These are phyloP conservation scores for Rhodinocichla rosea DNA, from an alignment of 2,113 vertebrate species.

Conservation along the genomic window DNA sequence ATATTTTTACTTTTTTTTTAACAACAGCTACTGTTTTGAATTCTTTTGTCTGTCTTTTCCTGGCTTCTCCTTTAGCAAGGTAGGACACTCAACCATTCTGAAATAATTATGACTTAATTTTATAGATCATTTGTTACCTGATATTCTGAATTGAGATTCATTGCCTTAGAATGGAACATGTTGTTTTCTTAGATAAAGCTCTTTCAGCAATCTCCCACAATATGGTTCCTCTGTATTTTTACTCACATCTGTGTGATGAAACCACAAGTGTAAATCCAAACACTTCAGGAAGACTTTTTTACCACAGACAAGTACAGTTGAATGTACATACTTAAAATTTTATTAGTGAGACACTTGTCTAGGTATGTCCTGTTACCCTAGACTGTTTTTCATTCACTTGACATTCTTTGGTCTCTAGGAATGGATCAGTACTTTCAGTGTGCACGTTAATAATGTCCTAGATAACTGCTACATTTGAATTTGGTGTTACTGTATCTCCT, in stretches of 20 bases:
- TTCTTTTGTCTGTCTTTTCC: not conserved
- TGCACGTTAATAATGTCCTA: not conserved
- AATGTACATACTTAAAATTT: not conserved
- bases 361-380: not conserved
- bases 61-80: not conserved
- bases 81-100: not conserved
- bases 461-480: not conserved
- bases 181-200: not conserved
- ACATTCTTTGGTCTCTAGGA: not conserved
- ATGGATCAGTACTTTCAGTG: not conserved
- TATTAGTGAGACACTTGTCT: not conserved
- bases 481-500: not conserved
- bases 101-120: not conserved
- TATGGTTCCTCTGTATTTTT: not conserved
- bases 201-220: not conserved
- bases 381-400: not conserved
- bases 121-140: not conserved
- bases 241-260: rapidly evolving
- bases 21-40: not conserved
- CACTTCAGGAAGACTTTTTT: not conserved
- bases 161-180: not conserved
- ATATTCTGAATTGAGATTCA: not conserved
- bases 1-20: not conserved
- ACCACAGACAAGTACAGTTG: not conserved
- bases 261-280: not conserved